A percentile compares a stretch with the other conserved stretches of the same genome.
phyloP scores from a whole-genome alignment of 2,113 vertebrate species.

The Thymallus thymallus region DNA sequence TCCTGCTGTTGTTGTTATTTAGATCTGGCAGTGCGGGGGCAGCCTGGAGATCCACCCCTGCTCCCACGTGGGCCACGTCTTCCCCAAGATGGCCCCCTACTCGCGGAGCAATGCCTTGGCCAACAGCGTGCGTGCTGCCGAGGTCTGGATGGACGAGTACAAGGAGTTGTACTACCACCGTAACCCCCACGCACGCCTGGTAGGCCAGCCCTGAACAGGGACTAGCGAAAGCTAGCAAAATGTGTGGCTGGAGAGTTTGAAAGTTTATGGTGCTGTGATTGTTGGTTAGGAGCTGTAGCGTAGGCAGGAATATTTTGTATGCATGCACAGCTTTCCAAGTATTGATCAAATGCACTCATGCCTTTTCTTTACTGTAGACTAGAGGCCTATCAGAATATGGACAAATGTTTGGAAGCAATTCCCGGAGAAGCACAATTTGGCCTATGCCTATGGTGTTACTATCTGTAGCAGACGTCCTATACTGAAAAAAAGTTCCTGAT shows the following conservation, averaged over 20 bases:
- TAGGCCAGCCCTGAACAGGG: neutral
- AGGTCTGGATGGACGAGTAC: conserved; percentile 96
- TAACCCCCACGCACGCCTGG: conserved; percentile 82
- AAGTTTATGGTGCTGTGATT: too few relatives aligned
- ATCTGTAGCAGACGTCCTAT: neutral
- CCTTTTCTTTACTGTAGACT: too few relatives aligned
- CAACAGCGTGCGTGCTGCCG: conserved; percentile 92
- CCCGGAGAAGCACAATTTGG: too few relatives aligned
- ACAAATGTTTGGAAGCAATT: too few relatives aligned
- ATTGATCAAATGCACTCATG: too few relatives aligned
- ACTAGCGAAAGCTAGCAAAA: too few relatives aligned
- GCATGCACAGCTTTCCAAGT: too few relatives aligned
- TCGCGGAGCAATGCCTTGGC: conserved; percentile 91
- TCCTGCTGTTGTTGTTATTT: conserved; percentile 30
- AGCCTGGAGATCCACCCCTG: conserved; percentile 93
- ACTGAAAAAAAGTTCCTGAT: neutral
- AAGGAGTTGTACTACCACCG: conserved; percentile 94
- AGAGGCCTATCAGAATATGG: too few relatives aligned
- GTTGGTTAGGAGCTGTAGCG: too few relatives aligned
- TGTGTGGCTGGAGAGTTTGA: too few relatives aligned
- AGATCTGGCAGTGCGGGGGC: conserved; percentile 99
- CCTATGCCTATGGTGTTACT: too few relatives aligned
- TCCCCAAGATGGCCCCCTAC: conserved; percentile 95
- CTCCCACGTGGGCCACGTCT: conserved; percentile 95
- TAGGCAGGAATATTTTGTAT: too few relatives aligned